phyloP scores from a whole-genome alignment of 2,113 vertebrate species.

The Xerus inauris region DNA sequence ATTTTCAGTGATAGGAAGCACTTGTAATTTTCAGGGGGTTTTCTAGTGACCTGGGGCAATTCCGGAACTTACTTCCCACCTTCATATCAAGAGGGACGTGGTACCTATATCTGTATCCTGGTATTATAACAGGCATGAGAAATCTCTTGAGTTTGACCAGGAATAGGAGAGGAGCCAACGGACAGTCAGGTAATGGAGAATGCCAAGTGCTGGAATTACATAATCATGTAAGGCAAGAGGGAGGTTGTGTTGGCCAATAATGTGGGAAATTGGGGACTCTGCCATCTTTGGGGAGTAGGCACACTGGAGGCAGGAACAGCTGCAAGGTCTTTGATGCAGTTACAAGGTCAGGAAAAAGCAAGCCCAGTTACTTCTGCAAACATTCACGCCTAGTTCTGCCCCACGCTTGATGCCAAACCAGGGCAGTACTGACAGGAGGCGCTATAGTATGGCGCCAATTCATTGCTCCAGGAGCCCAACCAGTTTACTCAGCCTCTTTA shows the following conservation, averaged over 20 bases:
- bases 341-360: not conserved
- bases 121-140: not conserved
- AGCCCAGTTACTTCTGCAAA: not conserved
- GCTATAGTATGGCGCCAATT: rapidly evolving
- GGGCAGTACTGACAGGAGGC: too few species aligned
- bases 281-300: not conserved
- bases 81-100: not conserved
- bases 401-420: not conserved
- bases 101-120: too few species aligned
- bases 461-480: not conserved
- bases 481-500: not conserved
- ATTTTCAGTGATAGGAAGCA: not conserved
- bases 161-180: not conserved
- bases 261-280: not conserved
- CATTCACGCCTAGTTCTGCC: rapidly evolving
- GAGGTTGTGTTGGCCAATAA: not conserved
- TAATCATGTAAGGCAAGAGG: not conserved
- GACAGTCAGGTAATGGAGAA: not conserved
- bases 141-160: not conserved
- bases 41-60: not conserved
- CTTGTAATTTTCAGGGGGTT: not conserved
- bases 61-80: not conserved
- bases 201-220: not conserved
- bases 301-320: not conserved
- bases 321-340: not conserved